Conservation (phyloP, 2,113 vertebrate species). For the Canis aureus region DNA sequence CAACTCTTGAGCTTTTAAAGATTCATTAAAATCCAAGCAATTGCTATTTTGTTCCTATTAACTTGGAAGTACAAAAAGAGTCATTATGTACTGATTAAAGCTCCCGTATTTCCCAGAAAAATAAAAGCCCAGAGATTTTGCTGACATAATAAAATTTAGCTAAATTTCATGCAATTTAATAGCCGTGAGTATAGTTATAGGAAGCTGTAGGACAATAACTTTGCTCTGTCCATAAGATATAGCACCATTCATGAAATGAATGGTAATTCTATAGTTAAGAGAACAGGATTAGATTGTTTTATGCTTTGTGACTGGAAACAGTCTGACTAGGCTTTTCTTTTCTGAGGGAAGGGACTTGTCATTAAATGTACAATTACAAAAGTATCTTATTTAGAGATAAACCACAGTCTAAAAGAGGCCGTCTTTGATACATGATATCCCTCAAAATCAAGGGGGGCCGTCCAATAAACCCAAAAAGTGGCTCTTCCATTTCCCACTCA, state of each 20-base stretch:
- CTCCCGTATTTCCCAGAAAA: conserved; percentile 80
- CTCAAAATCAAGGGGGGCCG: conserved; percentile 37
- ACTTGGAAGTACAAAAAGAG: conserved; percentile 58
- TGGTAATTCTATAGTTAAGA: conserved; percentile 85
- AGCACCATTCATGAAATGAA: conserved; percentile 86
- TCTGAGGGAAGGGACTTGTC: conserved; percentile 67
- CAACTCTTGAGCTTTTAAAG: conserved; percentile 73
- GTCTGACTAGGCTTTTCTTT: conserved; percentile 82
- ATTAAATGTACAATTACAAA: conserved; percentile 76
- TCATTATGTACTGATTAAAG: conserved; percentile 51
- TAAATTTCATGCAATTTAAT: conserved; percentile 89
- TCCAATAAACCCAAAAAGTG: conserved; percentile 64
- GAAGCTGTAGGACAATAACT: conserved; percentile 86
- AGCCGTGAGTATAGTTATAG: conserved; percentile 86
- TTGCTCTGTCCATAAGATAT: conserved; percentile 85
- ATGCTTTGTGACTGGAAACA: conserved; percentile 79
- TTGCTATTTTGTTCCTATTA: conserved; percentile 64
- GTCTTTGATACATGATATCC: conserved; percentile 55
- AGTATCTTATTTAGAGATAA: conserved; percentile 73
- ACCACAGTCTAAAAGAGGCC: conserved; percentile 74
- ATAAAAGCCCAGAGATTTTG: conserved; percentile 88
- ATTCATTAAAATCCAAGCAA: conserved; percentile 78
- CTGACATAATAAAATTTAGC: conserved; percentile 89
- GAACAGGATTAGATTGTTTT: conserved; percentile 81
- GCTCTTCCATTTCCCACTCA: conserved; percentile 45